Evolutionary conservation across 2,113 vertebrate genomes (phyloP).

Genomic region (Turnix velox): DNA sequence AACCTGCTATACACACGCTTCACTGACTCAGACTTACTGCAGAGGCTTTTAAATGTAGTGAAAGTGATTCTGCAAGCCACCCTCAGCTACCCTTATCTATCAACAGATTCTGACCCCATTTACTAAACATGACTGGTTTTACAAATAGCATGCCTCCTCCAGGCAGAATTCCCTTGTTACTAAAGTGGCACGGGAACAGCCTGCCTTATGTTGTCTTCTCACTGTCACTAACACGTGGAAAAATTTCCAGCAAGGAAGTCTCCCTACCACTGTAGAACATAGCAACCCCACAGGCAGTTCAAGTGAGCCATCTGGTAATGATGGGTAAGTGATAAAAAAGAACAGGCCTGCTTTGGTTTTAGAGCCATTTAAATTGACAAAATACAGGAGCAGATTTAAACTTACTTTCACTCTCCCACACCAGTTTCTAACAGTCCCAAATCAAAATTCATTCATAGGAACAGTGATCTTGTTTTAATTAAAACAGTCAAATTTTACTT

Average conservation of each 20-base stretch:
- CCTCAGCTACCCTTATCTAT: not conserved
- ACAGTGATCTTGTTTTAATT: not conserved
- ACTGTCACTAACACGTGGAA: not conserved
- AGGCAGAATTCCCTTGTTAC: conserved; percentile 19
- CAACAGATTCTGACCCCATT: not conserved
- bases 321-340: not conserved
- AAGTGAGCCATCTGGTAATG: conserved; percentile 11
- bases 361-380: not conserved
- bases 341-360: not conserved
- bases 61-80: not conserved
- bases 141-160: not conserved
- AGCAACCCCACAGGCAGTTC: not conserved
- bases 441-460: not conserved
- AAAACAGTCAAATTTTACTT: not conserved
- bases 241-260: not conserved
- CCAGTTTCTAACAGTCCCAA: not conserved
- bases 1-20: not conserved
- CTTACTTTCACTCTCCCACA: not conserved
- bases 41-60: not conserved
- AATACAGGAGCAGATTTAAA: not conserved
- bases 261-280: not conserved
- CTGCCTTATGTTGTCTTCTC: conserved; percentile 25
- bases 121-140: not conserved
- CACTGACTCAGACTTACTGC: not conserved
- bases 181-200: not conserved